Conservation (phyloP, 2,888 invertebrate species). For the Apocheima hispidaria region DNA sequence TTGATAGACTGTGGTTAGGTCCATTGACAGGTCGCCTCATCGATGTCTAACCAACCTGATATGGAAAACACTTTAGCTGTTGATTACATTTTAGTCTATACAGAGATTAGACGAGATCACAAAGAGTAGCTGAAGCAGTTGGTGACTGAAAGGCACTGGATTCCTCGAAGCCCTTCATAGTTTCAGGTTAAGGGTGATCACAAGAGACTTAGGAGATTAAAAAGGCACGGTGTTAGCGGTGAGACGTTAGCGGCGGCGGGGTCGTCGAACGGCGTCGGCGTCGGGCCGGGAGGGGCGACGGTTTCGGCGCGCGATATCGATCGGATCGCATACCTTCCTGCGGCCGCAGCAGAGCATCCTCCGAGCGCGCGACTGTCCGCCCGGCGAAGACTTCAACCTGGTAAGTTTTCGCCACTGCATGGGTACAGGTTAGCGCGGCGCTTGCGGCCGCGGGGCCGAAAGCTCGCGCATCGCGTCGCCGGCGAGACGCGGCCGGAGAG, state of each 20-base stretch:
- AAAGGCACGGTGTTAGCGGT: conserved; percentile 65
- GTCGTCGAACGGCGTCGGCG: conserved; percentile 83
- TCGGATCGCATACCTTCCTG: conserved; percentile 92
- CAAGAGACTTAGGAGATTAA: conserved; percentile 47
- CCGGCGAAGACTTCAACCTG: conserved; percentile 91
- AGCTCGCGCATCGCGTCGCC: conserved; percentile 81
- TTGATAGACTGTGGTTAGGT: conserved; percentile 26
- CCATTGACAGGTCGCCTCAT: conserved; percentile 15
- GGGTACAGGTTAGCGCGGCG: conserved; percentile 89
- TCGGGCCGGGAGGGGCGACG: conserved; percentile 82
- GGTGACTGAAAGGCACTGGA: conserved; percentile 8
- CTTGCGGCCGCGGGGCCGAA: conserved; percentile 82
- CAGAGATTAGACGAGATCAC: conserved; percentile 2
- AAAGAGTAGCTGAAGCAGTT: conserved; percentile 4
- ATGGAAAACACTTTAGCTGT: not conserved
- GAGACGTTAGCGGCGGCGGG: conserved; percentile 71
- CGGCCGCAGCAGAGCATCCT: conserved; percentile 98
- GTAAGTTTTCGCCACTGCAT: conserved; percentile 95
- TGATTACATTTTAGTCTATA: not conserved
- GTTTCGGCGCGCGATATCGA: conserved; percentile 84
- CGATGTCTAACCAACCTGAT: not conserved
- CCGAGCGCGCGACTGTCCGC: conserved; percentile 90
- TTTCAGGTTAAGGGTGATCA: conserved; percentile 25
- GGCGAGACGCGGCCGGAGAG: conserved; percentile 79
- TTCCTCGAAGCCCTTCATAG: not conserved